Evolutionary conservation across 1,140 invertebrate species (phyloP).

Genomic region (Calliphora vicina): DNA sequence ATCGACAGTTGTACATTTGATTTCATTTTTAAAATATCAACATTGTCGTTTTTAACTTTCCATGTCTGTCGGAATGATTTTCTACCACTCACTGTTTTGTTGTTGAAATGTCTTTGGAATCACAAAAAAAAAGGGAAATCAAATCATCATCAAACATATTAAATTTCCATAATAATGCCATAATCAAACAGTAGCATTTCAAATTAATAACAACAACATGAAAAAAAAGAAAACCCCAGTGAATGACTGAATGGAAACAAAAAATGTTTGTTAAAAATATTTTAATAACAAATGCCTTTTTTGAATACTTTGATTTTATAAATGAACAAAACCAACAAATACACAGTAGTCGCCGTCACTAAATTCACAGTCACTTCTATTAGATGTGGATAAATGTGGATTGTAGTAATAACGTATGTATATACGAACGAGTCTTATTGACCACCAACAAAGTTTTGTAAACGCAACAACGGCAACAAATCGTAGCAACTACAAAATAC

Average conservation of each 20-base stretch:
- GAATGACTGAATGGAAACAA: background rate
- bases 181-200: conserved; percentile 31
- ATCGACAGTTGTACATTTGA: too few species aligned
- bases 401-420: background rate
- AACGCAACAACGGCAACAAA: background rate
- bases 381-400: background rate
- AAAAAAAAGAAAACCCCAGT: background rate
- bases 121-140: background rate
- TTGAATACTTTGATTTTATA: conserved; percentile 17
- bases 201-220: conserved; percentile 13
- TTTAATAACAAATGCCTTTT: conserved; percentile 21
- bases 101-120: background rate
- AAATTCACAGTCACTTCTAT: background rate
- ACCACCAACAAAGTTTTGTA: background rate
- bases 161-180: conserved; percentile 32
- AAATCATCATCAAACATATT: conserved; percentile 27
- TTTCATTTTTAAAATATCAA: too few species aligned
- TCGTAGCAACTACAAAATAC: background rate
- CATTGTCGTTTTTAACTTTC: too few species aligned
- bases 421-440: background rate
- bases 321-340: background rate
- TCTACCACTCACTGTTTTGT: background rate
- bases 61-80: background rate
- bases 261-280: background rate
- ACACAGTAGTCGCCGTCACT: background rate